Base-by-base conservation (phyloP, 2,113 vertebrate species). In the Podarcis cretensis region DNA sequence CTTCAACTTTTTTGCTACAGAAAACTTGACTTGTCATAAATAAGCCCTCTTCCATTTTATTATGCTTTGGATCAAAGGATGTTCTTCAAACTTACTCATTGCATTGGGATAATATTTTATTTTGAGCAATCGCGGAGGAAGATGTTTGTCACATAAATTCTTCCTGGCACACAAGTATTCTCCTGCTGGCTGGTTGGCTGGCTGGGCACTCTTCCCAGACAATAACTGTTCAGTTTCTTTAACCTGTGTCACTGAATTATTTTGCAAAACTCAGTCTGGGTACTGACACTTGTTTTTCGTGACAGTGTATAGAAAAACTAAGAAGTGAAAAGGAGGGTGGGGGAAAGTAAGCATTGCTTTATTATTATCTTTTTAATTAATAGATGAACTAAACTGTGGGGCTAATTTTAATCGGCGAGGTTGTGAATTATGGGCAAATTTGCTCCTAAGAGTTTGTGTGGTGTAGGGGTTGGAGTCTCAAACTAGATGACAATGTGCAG, bases 151-250 rank as follows among this genome's bases (percentile, higher is more conserved):
- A 57, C 35, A 40, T n/a, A 75, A 59, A 63, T 82, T 87, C 54
- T 87, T 81, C 68, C 78, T 87, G 68, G 69, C 68, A 59, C 2
- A 57, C 32, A 74, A 57, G 81, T 14, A 81, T 63, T 82, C 27
- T 54, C 48, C 30, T n/a, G 30, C 75, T 86, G 75, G 25, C 75
- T 78, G 35, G n/a, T 25, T 80, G 77, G 43, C 32, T 65, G 66
- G 23, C 43, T 87, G 77, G 37, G 86, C 48, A 71, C 23, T 82
- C 68, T 87, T 87, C 86, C 86, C 43, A 73, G 68, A 79, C 79
- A 82, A 40, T 32, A 40, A 75, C 54, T 13, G 12, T 2, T 75
- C 27, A 37, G 23, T 75, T 85, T 30, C 54, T 85, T 75, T 57
- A 84, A 81, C 20, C 35, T 65, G 18, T 75, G 69, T 75, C 68